These are phyloP conservation scores for Brachylomia viminalis DNA, from an alignment of 2,888 invertebrate genomes.

Conservation along the genomic window DNA sequence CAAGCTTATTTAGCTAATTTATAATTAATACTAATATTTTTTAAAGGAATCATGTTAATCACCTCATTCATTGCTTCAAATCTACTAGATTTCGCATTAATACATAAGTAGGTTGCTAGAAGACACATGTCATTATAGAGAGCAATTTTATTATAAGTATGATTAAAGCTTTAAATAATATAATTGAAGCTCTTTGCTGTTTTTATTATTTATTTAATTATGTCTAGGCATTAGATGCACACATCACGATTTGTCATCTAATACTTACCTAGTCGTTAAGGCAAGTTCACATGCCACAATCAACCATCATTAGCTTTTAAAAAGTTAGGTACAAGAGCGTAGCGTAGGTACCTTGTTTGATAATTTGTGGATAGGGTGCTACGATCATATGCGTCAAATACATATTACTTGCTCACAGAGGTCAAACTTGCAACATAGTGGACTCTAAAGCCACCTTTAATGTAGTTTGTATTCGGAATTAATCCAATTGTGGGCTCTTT, in stretches of 20 bases:
- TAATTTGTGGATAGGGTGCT: slow-evolving; percentile 12
- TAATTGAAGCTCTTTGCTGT: slow-evolving; percentile 1
- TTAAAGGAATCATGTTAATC: background rate
- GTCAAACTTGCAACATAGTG: slow-evolving; percentile 14
- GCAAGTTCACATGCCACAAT: background rate
- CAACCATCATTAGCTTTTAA: background rate
- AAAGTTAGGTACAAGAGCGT: background rate
- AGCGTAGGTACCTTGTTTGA: background rate
- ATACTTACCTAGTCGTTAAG: background rate
- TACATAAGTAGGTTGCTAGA: background rate
- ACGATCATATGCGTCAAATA: slow-evolving; percentile 6
- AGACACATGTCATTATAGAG: background rate
- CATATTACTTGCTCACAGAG: background rate
- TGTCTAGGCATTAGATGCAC: background rate
- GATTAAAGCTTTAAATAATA: slow-evolving; percentile 2
- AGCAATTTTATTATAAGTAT: slow-evolving; percentile 10
- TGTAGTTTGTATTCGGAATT: slow-evolving; percentile 2
- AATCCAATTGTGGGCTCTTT: slow-evolving; percentile 31
- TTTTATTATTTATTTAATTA: background rate
- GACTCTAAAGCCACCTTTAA: slow-evolving; percentile 2
- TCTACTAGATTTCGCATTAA: background rate
- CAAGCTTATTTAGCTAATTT: slow-evolving; percentile 23
- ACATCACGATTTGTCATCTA: background rate
- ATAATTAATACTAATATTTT: background rate
- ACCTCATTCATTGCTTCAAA: slow-evolving; percentile 43